Conservation (phyloP, 2,113 vertebrate species). For the Bostrychus sinensis region DNA sequence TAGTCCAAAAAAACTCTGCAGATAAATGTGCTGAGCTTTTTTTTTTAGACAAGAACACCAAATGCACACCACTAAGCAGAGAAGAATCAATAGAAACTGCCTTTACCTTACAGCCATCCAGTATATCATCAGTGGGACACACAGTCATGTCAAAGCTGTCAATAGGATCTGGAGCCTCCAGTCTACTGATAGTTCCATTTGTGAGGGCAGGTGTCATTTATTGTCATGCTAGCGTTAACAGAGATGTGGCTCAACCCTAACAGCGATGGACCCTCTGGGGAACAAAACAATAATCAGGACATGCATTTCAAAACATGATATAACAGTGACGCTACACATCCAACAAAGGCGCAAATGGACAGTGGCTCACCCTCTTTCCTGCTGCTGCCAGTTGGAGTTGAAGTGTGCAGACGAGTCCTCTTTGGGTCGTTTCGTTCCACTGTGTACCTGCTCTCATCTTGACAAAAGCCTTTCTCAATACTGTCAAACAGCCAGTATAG, state of each 20-base stretch:
- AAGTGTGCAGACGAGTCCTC: slow-evolving; percentile 80
- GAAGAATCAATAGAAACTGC: not conserved
- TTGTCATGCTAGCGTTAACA: slow-evolving; percentile 81
- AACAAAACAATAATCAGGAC: not conserved
- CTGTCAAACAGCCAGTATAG: slow-evolving; percentile 95
- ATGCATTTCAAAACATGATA: not conserved
- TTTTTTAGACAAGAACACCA: no score
- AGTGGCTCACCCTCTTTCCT: slow-evolving; percentile 79
- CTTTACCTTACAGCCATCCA: slow-evolving; percentile 94
- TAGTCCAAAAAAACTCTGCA: no score
- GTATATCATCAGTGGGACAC: slow-evolving; percentile 87
- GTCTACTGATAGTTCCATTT: slow-evolving; percentile 76
- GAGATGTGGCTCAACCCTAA: slow-evolving; percentile 95
- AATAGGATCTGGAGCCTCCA: slow-evolving; percentile 83
- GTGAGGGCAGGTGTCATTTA: slow-evolving; percentile 86
- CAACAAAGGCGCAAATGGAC: not conserved
- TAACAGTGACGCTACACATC: not conserved
- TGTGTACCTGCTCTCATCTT: slow-evolving; percentile 90
- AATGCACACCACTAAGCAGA: no score
- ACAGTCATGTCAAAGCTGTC: slow-evolving; percentile 87
- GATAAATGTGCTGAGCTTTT: no score
- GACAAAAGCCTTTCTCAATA: slow-evolving; percentile 92
- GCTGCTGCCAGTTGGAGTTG: slow-evolving; percentile 84
- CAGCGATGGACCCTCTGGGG: slow-evolving; percentile 72
- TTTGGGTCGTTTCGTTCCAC: slow-evolving; percentile 69